phyloP scores from a whole-genome alignment of 2,113 vertebrate species.

The Siniperca chuatsi region DNA sequence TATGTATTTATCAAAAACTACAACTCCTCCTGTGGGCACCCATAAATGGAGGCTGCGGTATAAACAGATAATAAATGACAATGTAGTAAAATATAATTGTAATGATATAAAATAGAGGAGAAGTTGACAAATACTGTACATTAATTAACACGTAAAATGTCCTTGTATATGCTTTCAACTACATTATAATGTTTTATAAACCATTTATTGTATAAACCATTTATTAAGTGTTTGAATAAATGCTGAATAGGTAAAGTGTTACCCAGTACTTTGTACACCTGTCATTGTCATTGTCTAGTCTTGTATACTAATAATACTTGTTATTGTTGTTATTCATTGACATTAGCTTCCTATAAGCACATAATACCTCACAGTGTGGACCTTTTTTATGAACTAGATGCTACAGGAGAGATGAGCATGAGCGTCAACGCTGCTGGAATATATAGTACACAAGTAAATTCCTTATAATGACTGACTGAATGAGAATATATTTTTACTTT shows the following conservation, averaged over 20 bases:
- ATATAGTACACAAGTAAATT: background rate
- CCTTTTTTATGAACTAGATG: conserved; percentile 42
- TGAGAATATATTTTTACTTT: conserved; percentile 40
- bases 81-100: background rate
- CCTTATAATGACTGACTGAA: background rate
- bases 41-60: background rate
- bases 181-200: too few species aligned
- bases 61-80: background rate
- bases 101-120: background rate
- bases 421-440: background rate
- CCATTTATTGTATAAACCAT: too few species aligned
- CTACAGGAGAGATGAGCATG: conserved; percentile 44
- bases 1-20: background rate
- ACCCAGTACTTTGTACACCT: too few species aligned
- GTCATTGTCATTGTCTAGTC: too few species aligned
- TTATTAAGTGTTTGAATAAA: too few species aligned
- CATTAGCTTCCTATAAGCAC: background rate
- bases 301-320: too few species aligned
- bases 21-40: too few species aligned
- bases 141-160: background rate
- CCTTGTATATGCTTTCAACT: too few species aligned
- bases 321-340: too few species aligned
- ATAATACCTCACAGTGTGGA: background rate
- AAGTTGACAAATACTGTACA: background rate
- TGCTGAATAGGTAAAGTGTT: too few species aligned